Evolutionary conservation across 2,113 vertebrate species (phyloP).

Genomic region (Lophotis ruficrista): DNA sequence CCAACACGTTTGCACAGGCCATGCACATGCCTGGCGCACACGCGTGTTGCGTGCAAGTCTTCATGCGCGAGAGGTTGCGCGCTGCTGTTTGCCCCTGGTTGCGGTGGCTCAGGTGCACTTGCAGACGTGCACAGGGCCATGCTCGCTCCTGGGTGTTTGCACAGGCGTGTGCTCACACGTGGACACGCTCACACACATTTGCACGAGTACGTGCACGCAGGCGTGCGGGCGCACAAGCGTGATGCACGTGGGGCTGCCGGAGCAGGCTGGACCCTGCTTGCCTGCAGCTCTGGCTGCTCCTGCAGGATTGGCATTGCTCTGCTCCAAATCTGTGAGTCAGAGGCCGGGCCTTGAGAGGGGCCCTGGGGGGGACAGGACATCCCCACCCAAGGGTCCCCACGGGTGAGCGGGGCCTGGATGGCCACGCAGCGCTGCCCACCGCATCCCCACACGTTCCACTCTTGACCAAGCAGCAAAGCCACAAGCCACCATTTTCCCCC

Average conservation of each 20-base stretch:
- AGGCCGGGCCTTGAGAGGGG: too few species aligned
- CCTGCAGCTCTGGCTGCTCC: background rate
- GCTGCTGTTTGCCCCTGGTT: fast-evolving
- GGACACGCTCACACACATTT: fast-evolving
- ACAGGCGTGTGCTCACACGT: background rate
- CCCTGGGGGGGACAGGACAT: fast-evolving
- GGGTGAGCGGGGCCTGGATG: fast-evolving
- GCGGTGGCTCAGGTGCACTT: background rate
- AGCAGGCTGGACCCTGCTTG: background rate
- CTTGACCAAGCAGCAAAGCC: background rate
- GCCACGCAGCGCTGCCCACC: fast-evolving
- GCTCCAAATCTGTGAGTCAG: background rate
- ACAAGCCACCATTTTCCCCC: background rate
- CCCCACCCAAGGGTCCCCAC: too few species aligned
- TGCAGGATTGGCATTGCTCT: background rate
- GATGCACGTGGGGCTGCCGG: background rate
- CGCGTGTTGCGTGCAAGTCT: fast-evolving
- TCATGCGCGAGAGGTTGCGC: fast-evolving
- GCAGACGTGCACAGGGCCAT: fast-evolving
- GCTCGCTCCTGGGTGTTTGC: background rate
- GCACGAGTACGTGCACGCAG: background rate
- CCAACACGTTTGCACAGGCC: too few species aligned
- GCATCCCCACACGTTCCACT: fast-evolving
- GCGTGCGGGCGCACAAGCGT: fast-evolving
- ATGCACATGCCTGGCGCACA: too few species aligned